Percentiles rank a stretch among this genome's conserved stretches.
phyloP scores from a whole-genome alignment of 2,888 invertebrate genomes.

The Drosophila falleni region DNA sequence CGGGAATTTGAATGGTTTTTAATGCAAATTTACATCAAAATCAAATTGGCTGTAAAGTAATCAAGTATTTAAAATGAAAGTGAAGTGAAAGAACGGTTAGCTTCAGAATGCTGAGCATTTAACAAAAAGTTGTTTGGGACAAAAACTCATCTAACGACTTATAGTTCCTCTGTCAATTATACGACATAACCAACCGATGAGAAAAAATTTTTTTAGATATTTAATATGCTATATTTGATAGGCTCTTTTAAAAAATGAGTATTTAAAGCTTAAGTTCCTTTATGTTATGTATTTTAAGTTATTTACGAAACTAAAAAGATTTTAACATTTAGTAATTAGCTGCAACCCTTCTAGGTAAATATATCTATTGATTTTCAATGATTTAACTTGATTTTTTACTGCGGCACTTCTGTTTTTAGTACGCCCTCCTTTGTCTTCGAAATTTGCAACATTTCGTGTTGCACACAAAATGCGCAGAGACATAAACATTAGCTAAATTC shows the following conservation, averaged over 20 bases:
- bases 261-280: no score
- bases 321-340: neutral
- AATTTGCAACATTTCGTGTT: constrained; percentile 39
- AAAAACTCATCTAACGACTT: neutral
- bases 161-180: neutral
- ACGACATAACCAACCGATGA: neutral
- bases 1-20: constrained; percentile 28
- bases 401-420: neutral
- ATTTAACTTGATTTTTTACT: neutral
- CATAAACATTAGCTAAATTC: constrained; percentile 51
- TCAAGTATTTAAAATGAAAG: constrained; percentile 5
- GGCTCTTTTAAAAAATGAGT: neutral
- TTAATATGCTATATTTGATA: neutral
- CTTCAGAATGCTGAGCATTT: neutral
- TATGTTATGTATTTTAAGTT: no score
- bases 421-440: constrained; percentile 7
- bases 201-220: neutral
- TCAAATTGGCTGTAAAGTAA: constrained; percentile 6
- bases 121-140: neutral
- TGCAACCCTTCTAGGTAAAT: neutral
- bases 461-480: constrained; percentile 41
- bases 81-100: neutral
- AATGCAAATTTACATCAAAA: constrained; percentile 27
- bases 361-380: neutral
- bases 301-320: no score